phyloP scores from a whole-genome alignment of 2,797 vertebrate genomes.

The Valencia hispanica region DNA sequence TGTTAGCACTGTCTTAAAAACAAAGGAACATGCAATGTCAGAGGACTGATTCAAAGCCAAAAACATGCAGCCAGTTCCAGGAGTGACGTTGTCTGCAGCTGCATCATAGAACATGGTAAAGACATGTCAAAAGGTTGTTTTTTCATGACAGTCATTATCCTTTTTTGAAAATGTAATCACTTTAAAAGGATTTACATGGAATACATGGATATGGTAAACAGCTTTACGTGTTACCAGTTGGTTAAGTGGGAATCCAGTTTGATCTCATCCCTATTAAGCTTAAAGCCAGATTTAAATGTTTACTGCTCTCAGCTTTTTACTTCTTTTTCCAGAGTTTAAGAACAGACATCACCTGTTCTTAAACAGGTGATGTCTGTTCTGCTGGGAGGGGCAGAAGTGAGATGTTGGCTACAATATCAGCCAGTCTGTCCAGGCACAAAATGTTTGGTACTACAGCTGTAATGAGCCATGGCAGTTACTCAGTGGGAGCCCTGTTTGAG shows the following conservation, averaged over 20 bases:
- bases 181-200: conserved; percentile 1
- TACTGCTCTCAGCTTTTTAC: conserved; percentile 7
- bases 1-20: background rate
- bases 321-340: conserved; percentile 20
- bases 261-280: conserved; percentile 1
- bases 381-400: conserved; percentile 25
- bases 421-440: conserved; percentile 37
- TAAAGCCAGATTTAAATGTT: conserved; percentile 8
- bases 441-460: conserved; percentile 47
- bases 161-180: background rate
- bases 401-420: conserved; percentile 40
- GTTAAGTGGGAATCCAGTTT: conserved; percentile 16
- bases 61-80: background rate
- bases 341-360: conserved; percentile 6
- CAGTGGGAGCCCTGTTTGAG: conserved; percentile 72
- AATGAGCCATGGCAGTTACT: conserved; percentile 70
- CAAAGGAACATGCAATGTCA: background rate
- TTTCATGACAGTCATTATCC: background rate
- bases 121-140: background rate
- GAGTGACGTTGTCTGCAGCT: background rate
- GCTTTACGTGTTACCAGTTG: background rate
- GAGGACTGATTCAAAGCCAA: background rate
- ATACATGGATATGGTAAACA: background rate
- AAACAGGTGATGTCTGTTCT: too few relatives aligned
- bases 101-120: conserved; percentile 6